phyloP scores from a whole-genome alignment of 2,888 invertebrate species.

The Onthophagus sagittarius region DNA sequence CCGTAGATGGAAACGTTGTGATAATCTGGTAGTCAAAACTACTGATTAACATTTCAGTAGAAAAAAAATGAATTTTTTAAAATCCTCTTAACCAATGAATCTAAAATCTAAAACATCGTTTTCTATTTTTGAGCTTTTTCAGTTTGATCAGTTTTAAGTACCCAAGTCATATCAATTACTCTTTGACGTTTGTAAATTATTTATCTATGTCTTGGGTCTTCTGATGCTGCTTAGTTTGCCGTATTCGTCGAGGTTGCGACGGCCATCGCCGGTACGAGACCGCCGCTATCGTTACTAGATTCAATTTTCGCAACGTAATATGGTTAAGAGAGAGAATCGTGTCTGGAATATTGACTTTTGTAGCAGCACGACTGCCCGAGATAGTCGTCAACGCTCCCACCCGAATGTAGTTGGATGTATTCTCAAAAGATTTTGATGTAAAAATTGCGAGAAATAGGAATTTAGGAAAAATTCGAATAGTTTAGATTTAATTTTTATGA shows the following conservation, averaged over 20 bases:
- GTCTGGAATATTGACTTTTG: conserved; percentile 46
- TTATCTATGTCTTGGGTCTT: not conserved
- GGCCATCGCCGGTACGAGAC: conserved; percentile 33
- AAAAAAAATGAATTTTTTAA: no score
- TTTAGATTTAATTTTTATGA: not conserved
- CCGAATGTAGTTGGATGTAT: not conserved
- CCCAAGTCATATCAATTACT: no score
- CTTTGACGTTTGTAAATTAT: not conserved
- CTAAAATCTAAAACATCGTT: no score
- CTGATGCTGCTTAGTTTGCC: conserved; percentile 35
- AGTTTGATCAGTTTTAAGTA: no score
- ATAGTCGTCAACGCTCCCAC: conserved; percentile 12
- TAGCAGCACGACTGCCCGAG: conserved; percentile 24
- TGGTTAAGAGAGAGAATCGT: conserved; percentile 47
- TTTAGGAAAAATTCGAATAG: not conserved
- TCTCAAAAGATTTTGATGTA: not conserved
- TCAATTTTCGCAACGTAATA: conserved; percentile 48
- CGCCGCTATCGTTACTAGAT: conserved; percentile 44
- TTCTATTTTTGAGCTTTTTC: no score
- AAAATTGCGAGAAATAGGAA: not conserved
- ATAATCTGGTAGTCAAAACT: no score
- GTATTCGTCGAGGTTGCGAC: conserved; percentile 32
- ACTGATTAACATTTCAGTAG: no score
- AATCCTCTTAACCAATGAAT: no score
- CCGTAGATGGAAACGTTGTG: no score